phyloP scores from a whole-genome alignment of 1,140 invertebrate species.

The Marisa cornuarietis region DNA sequence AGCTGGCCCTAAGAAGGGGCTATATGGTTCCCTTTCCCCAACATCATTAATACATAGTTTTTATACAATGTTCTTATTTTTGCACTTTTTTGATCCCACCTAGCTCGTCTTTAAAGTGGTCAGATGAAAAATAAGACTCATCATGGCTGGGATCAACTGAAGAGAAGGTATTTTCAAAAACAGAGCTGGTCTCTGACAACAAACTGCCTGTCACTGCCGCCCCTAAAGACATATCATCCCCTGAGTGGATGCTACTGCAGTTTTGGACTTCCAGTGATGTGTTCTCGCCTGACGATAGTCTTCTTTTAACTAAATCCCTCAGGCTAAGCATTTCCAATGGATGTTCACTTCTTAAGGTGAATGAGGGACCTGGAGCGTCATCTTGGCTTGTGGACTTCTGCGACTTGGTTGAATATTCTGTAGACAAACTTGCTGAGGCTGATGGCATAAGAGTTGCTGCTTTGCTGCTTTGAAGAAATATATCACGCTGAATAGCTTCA shows the following conservation, averaged over 20 bases:
- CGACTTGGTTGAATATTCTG: neutral
- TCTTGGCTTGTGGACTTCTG: neutral
- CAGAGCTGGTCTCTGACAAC: constrained; percentile 12
- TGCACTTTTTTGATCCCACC: too few relatives aligned
- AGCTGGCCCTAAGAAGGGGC: too few relatives aligned
- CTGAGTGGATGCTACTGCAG: constrained; percentile 10
- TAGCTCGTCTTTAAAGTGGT: neutral
- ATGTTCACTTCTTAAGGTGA: neutral
- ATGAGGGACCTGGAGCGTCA: neutral
- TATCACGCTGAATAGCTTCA: neutral
- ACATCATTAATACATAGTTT: too few relatives aligned
- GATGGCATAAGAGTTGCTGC: neutral
- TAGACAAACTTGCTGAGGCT: constrained; percentile 11
- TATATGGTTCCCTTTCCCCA: too few relatives aligned
- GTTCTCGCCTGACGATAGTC: constrained; percentile 18
- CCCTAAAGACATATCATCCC: constrained; percentile 3
- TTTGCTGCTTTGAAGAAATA: constrained; percentile 7
- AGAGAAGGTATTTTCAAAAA: constrained; percentile 17
- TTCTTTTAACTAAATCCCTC: constrained; percentile 10
- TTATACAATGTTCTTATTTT: too few relatives aligned
- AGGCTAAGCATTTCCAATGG: constrained; percentile 8
- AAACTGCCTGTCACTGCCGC: constrained; percentile 5
- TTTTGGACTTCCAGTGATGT: constrained; percentile 22
- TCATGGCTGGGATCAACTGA: constrained; percentile 18
- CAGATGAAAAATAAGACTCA: constrained; percentile 8